Evolutionary conservation across 1,140 invertebrate genomes (phyloP).

Genomic region (Atta colombica): DNA sequence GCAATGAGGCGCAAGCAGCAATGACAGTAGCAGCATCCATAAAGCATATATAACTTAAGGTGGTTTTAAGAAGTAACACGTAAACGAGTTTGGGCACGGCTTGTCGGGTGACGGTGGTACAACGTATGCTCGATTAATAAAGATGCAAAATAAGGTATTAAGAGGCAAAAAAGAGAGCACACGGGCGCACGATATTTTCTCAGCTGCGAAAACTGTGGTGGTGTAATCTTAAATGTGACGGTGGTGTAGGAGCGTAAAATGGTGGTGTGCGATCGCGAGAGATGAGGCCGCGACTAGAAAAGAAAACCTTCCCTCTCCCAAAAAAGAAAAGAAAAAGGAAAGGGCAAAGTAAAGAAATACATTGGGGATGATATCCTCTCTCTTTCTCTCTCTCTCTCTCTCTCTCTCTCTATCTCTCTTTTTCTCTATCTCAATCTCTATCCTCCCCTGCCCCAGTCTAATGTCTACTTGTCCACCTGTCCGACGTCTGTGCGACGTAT

Average conservation of each 20-base stretch:
- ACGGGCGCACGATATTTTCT: conserved; percentile 79
- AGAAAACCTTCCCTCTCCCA: background rate
- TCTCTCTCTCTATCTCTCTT: conserved; percentile 13
- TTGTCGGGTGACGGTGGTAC: conserved; percentile 84
- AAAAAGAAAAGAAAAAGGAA: conserved; percentile 49
- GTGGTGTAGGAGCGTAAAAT: conserved; percentile 72
- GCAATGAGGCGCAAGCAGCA: conserved; percentile 39
- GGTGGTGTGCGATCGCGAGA: conserved; percentile 32
- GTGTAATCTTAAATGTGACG: conserved; percentile 53
- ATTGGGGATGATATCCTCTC: conserved; percentile 53
- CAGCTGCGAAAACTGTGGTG: conserved; percentile 64
- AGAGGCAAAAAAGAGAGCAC: conserved; percentile 58
- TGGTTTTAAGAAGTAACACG: conserved; percentile 70
- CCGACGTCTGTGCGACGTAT: conserved; percentile 60
- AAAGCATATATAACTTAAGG: conserved; percentile 63
- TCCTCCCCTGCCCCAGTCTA: conserved; percentile 19
- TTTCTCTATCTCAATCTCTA: background rate
- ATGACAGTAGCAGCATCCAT: conserved; percentile 53
- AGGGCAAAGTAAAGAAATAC: conserved; percentile 51
- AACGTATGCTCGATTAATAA: conserved; percentile 71
- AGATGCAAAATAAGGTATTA: conserved; percentile 57
- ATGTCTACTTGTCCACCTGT: conserved; percentile 48
- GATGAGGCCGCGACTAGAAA: conserved; percentile 36
- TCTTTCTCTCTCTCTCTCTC: conserved; percentile 36
- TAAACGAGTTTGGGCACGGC: conserved; percentile 82